A percentile compares a stretch with the other conserved stretches of the same genome.
These are phyloP conservation scores for Aquatica leii DNA, from an alignment of 2,888 invertebrate genomes.

Conservation along the genomic window DNA sequence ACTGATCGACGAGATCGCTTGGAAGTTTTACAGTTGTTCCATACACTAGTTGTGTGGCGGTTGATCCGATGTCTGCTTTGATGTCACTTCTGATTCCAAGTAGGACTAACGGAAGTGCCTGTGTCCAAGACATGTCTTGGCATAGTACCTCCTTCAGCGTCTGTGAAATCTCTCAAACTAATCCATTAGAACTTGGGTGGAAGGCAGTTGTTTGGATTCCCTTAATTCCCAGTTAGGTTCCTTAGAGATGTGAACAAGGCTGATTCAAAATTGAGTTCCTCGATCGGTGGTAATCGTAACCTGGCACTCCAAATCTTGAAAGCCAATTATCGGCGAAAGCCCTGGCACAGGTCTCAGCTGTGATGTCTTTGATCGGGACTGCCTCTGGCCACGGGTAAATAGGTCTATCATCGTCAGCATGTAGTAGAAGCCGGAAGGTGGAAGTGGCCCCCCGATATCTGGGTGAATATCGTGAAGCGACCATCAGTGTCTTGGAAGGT, in stretches of 20 bases:
- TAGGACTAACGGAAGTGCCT: too few species aligned
- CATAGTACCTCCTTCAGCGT: too few species aligned
- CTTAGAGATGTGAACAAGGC: too few species aligned
- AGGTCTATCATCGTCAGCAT: slow-evolving; percentile 11
- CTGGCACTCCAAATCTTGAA: slow-evolving; percentile 56
- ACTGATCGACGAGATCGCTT: too few species aligned
- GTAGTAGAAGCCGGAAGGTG: not conserved
- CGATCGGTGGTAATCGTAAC: slow-evolving; percentile 49
- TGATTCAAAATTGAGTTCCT: slow-evolving; percentile 53
- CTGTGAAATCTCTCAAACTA: not conserved
- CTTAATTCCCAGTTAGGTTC: too few species aligned
- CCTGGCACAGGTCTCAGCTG: slow-evolving; percentile 46
- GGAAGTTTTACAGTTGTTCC: too few species aligned
- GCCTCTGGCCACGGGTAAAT: slow-evolving; percentile 10
- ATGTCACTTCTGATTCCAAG: too few species aligned
- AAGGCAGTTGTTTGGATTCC: not conserved
- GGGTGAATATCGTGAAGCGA: not conserved
- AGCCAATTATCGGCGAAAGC: slow-evolving; percentile 55
- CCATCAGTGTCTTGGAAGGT: not conserved
- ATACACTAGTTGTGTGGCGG: too few species aligned
- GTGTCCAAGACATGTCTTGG: too few species aligned
- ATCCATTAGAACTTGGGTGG: not conserved
- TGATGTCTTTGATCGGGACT: slow-evolving; percentile 18
- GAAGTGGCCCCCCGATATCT: slow-evolving; percentile 11
- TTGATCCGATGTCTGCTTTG: too few species aligned